These are phyloP conservation scores for Brotula barbata DNA, from an alignment of 2,797 vertebrate genomes.

Conservation along the genomic window DNA sequence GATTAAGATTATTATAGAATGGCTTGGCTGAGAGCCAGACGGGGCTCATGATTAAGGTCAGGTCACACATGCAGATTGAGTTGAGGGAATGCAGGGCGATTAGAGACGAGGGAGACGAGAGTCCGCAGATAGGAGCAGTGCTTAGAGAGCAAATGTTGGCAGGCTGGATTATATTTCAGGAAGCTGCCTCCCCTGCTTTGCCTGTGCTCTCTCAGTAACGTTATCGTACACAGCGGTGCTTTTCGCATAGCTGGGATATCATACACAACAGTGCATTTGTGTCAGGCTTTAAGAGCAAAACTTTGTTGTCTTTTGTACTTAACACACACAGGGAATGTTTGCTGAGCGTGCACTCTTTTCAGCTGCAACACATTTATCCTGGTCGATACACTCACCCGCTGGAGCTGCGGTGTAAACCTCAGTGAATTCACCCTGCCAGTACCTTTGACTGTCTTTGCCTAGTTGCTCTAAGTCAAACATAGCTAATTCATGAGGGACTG, in stretches of 20 bases:
- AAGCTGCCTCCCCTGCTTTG: constrained; percentile 31
- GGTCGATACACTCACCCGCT: constrained; percentile 12
- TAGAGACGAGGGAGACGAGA: constrained; percentile 2
- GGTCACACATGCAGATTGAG: constrained; percentile 6
- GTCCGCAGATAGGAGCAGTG: constrained; percentile 11
- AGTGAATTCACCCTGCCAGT: constrained; percentile 11
- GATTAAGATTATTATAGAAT: neutral
- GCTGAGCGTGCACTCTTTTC: constrained; percentile 34
- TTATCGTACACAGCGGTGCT: constrained; percentile 10
- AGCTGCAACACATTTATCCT: constrained; percentile 28
- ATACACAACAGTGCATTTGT: constrained; percentile 16
- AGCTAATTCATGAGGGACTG: too few species aligned
- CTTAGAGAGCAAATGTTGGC: constrained; percentile 41
- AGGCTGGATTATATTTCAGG: constrained; percentile 51
- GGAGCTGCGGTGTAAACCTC: neutral
- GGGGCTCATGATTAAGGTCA: neutral
- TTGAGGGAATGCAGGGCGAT: constrained; percentile 2
- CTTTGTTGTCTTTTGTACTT: constrained; percentile 17
- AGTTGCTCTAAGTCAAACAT: too few species aligned
- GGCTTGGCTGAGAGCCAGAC: neutral
- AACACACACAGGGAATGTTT: constrained; percentile 33
- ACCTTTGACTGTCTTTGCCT: too few species aligned
- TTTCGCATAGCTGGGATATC: constrained; percentile 6
- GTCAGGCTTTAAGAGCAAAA: constrained; percentile 25
- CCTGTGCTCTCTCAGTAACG: constrained; percentile 22